A percentile compares a stretch with the other conserved stretches of the same genome.
Conservation (phyloP, 2,797 vertebrate genomes). For the Champsocephalus esox region DNA sequence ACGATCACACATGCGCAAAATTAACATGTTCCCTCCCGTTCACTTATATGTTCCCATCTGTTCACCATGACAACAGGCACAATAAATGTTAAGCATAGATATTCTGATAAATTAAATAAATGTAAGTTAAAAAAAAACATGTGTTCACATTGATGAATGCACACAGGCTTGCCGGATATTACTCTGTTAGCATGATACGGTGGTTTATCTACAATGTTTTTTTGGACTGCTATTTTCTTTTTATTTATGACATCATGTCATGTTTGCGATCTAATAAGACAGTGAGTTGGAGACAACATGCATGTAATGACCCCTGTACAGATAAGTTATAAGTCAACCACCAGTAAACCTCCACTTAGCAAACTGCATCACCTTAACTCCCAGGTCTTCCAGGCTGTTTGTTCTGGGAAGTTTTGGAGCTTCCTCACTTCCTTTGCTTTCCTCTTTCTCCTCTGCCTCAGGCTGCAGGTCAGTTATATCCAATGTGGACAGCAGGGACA, state of each 20-base stretch:
- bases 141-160: background rate
- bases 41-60: no score
- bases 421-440: constrained; percentile 48
- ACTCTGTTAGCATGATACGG: background rate
- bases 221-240: background rate
- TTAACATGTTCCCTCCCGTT: no score
- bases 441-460: constrained; percentile 71
- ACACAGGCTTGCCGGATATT: background rate
- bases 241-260: background rate
- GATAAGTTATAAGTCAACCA: background rate
- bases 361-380: constrained; percentile 84
- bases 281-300: background rate
- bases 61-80: background rate
- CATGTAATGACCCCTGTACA: background rate
- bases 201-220: background rate
- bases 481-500: constrained; percentile 81
- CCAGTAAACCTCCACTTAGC: background rate
- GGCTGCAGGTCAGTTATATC: constrained; percentile 74
- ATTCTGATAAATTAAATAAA: background rate
- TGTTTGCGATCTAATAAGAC: background rate
- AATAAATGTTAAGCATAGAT: background rate
- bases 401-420: constrained; percentile 80
- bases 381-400: constrained; percentile 92
- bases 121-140: background rate
- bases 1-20: no score